phyloP scores from a whole-genome alignment of 2,113 vertebrate species.

The Myiagra hebetior region DNA sequence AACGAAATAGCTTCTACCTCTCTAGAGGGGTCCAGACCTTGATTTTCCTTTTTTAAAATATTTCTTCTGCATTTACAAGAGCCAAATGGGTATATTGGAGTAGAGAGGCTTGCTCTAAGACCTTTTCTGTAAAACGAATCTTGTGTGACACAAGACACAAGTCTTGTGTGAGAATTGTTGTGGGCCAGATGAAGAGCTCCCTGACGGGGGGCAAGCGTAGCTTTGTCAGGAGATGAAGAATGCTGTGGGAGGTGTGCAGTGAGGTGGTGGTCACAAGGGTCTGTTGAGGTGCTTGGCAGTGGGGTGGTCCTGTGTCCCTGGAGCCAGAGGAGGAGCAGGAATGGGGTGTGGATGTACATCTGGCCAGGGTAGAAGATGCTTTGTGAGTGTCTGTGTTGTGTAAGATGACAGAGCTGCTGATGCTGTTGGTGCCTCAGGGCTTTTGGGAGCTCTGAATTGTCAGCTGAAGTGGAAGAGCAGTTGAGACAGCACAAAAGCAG shows the following conservation, averaged over 20 bases:
- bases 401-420: background rate
- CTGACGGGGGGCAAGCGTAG: background rate
- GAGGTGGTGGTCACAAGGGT: background rate
- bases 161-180: background rate
- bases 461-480: background rate
- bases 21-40: background rate
- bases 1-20: background rate
- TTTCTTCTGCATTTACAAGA: background rate
- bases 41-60: background rate
- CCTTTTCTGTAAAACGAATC: background rate
- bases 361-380: background rate
- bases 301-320: background rate
- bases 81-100: background rate
- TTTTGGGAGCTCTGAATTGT: background rate
- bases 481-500: background rate
- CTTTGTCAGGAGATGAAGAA: background rate
- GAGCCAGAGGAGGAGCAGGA: background rate
- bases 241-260: background rate
- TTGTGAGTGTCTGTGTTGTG: background rate
- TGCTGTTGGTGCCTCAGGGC: background rate
- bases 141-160: background rate
- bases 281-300: background rate
- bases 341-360: background rate
- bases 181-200: background rate
- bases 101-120: background rate